Conservation (phyloP, 2,888 invertebrate species). For the Caenorhabditis plicata region DNA sequence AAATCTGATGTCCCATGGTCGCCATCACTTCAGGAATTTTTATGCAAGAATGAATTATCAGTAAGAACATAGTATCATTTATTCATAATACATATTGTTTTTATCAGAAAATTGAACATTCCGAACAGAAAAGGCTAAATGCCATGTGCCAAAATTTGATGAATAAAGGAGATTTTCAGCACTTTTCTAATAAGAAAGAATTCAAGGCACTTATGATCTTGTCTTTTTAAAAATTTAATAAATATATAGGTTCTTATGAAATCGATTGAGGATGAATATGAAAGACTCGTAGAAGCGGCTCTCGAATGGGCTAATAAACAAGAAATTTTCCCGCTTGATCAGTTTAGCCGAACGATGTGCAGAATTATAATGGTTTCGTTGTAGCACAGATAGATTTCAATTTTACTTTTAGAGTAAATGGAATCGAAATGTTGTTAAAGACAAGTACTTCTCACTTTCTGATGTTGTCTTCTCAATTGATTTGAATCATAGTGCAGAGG, state of each 20-base stretch:
- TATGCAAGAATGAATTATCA: neutral
- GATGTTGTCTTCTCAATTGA: neutral
- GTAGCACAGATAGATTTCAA: neutral
- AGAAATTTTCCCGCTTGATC: slow-evolving; percentile 12
- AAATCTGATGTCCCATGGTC: too few relatives aligned
- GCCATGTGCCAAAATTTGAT: slow-evolving; percentile 24
- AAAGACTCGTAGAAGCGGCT: slow-evolving; percentile 10
- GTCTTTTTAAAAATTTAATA: neutral
- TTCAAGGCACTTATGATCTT: too few relatives aligned
- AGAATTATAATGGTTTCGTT: neutral
- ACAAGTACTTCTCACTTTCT: neutral
- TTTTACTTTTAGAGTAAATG: neutral
- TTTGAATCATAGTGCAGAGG: neutral
- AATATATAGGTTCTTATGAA: slow-evolving; percentile 9
- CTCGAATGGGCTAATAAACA: slow-evolving; percentile 9
- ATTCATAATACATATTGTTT: too few relatives aligned
- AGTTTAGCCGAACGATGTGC: neutral
- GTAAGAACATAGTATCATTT: too few relatives aligned
- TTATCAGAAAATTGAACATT: too few relatives aligned
- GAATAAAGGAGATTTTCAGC: slow-evolving; percentile 10
- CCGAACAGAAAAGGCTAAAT: slow-evolving; percentile 8
- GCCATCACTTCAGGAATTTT: slow-evolving; percentile 6
- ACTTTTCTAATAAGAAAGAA: slow-evolving; percentile 11
- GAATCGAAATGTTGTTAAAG: neutral
- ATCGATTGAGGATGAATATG: slow-evolving; percentile 11